Conservation (phyloP, 2,888 invertebrate species). For the Tachystola acroxantha region DNA sequence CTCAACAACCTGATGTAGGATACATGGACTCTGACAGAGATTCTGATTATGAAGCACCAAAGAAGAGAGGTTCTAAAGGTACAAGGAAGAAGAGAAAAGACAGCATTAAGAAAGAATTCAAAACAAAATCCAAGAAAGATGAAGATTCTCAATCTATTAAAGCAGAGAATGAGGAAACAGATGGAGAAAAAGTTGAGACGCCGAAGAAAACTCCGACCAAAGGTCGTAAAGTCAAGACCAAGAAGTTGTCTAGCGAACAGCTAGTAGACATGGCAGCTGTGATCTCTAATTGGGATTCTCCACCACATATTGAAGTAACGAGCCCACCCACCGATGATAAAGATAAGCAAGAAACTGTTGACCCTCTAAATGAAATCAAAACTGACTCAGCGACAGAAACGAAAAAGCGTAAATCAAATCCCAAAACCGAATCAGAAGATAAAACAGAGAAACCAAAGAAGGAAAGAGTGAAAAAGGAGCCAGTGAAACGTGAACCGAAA, state of each 20-base stretch:
- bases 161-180: constrained; percentile 15
- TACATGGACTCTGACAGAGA: constrained; percentile 70
- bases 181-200: constrained; percentile 10
- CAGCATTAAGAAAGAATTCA: constrained; percentile 34
- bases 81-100: constrained; percentile 43
- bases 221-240: constrained; percentile 40
- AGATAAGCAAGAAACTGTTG: constrained; percentile 19
- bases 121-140: constrained; percentile 25
- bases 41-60: constrained; percentile 62
- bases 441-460: constrained; percentile 38
- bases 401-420: constrained; percentile 49
- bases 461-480: constrained; percentile 25
- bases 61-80: constrained; percentile 9
- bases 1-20: constrained; percentile 64
- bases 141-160: constrained; percentile 13
- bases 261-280: constrained; percentile 50
- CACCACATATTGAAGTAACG: constrained; percentile 39
- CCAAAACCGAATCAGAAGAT: constrained; percentile 24
- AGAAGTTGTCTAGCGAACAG: constrained; percentile 54
- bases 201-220: constrained; percentile 2
- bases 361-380: constrained; percentile 13
- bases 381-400: constrained; percentile 8
- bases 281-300: constrained; percentile 58
- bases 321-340: constrained; percentile 18
- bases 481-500: constrained; percentile 22